Conservation (phyloP, 1,140 invertebrate species). For the Rhopalosiphum maidis region DNA sequence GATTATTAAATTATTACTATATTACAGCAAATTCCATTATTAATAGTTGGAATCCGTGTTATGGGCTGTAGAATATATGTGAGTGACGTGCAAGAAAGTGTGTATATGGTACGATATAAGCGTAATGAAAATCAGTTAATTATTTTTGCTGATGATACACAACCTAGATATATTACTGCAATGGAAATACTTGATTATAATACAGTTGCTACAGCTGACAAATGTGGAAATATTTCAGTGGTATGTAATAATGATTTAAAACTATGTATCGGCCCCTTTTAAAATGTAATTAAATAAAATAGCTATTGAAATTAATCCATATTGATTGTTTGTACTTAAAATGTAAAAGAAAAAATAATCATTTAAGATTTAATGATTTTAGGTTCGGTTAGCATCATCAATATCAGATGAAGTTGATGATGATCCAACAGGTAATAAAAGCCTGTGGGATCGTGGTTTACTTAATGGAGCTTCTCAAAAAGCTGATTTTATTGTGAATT, state of each 20-base stretch:
- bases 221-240: constrained; percentile 97
- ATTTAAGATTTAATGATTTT: constrained; percentile 59
- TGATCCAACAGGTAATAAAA: constrained; percentile 98
- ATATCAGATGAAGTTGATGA: constrained; percentile 98
- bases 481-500: constrained; percentile 88
- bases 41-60: constrained; percentile 91
- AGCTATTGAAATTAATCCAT: neutral
- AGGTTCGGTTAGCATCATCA: constrained; percentile 84
- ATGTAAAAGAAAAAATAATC: neutral
- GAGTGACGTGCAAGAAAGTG: constrained; percentile 95
- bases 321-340: neutral
- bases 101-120: constrained; percentile 96
- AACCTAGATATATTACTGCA: constrained; percentile 94
- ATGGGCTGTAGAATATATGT: constrained; percentile 94
- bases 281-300: no score
- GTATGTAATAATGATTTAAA: constrained; percentile 66
- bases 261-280: no score
- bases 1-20: constrained; percentile 53
- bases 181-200: constrained; percentile 95
- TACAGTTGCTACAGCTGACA: constrained; percentile 94
- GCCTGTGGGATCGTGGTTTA: constrained; percentile 96
- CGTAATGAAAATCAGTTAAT: constrained; percentile 96
- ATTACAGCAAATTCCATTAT: constrained; percentile 89
- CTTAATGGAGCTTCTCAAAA: constrained; percentile 98
- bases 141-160: constrained; percentile 97